A percentile compares a stretch with the other conserved stretches of the same genome.
These are phyloP conservation scores for Glaucomys volans DNA, from an alignment of 2,113 vertebrate species.

Conservation along the genomic window DNA sequence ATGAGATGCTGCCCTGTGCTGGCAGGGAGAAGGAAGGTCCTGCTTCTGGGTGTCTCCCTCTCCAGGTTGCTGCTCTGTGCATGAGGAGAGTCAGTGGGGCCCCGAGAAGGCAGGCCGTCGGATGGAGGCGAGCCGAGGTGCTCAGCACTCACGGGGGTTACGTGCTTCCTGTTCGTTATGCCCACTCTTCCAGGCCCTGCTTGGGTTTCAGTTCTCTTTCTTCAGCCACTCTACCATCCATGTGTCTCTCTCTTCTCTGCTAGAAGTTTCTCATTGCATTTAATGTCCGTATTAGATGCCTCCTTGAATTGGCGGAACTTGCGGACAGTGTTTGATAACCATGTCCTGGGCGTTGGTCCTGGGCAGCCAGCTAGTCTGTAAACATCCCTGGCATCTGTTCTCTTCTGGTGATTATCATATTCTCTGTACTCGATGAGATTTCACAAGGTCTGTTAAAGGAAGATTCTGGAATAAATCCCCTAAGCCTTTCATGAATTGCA, in stretches of 20 bases:
- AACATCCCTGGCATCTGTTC: neutral
- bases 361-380: constrained; percentile 2
- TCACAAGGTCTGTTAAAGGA: constrained; percentile 24
- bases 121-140: neutral
- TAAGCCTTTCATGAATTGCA: constrained; percentile 37
- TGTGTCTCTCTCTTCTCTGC: neutral
- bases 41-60: accelerated
- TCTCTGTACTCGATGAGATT: neutral
- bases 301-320: neutral
- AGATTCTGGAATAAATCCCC: constrained; percentile 28
- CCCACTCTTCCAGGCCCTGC: neutral
- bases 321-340: neutral
- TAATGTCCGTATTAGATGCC: neutral
- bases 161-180: neutral
- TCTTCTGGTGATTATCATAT: constrained; percentile 22
- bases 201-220: neutral
- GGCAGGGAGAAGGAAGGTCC: neutral
- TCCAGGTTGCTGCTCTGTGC: neutral
- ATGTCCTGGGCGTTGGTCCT: constrained; percentile 23
- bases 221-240: neutral
- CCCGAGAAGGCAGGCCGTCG: accelerated
- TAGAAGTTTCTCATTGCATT: neutral
- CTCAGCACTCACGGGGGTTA: accelerated
- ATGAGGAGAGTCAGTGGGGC: neutral
- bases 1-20: neutral